phyloP scores from a whole-genome alignment of 2,113 vertebrate species.

The Elaphurus davidianus region DNA sequence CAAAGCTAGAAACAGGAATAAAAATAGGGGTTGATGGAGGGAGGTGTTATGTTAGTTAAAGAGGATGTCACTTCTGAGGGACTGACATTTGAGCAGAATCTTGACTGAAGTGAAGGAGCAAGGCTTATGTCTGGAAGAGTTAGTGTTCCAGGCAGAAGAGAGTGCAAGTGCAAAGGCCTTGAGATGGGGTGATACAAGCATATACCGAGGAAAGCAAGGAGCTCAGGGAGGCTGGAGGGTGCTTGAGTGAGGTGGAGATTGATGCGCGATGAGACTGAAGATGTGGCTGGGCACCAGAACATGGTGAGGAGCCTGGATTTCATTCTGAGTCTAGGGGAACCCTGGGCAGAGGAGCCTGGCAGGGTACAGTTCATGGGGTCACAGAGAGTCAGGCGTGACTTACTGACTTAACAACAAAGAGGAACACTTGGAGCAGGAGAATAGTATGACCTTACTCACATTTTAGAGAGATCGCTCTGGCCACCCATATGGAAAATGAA shows the following conservation, averaged over 20 bases:
- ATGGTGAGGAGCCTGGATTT: background rate
- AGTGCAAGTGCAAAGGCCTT: background rate
- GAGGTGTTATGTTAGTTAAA: background rate
- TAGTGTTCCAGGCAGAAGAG: background rate
- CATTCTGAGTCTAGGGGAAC: background rate
- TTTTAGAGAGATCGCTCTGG: background rate
- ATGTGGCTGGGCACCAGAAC: background rate
- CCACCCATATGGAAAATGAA: background rate
- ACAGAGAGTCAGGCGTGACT: background rate
- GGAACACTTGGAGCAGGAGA: background rate
- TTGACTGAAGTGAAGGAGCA: background rate
- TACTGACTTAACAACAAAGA: background rate
- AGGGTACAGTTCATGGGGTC: background rate
- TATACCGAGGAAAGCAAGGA: background rate
- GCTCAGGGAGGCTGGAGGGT: background rate
- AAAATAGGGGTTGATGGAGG: background rate
- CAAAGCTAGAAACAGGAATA: background rate
- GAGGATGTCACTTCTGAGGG: background rate
- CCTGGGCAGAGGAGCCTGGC: background rate
- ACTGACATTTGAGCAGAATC: background rate
- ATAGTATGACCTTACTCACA: background rate
- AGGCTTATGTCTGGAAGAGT: background rate
- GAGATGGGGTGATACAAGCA: background rate
- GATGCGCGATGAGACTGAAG: background rate
- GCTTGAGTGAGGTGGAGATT: background rate